These are phyloP conservation scores for Sylvietta virens DNA, from an alignment of 2,113 vertebrate genomes.

Conservation along the genomic window DNA sequence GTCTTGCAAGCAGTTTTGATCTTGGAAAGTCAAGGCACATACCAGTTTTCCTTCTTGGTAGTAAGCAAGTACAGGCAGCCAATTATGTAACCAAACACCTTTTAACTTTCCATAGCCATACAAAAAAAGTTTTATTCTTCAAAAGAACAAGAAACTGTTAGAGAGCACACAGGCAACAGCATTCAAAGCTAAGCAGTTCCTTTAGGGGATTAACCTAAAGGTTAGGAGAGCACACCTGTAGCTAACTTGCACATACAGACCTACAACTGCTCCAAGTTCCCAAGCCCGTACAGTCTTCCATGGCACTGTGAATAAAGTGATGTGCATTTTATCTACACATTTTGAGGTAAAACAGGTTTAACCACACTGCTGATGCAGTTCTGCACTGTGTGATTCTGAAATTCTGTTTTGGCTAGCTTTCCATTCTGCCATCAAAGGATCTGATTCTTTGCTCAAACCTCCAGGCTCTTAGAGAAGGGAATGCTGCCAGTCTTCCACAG, in stretches of 20 bases:
- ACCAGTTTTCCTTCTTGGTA: neutral
- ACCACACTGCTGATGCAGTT: neutral
- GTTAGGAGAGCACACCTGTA: neutral
- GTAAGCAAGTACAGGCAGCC: neutral
- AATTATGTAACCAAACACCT: neutral
- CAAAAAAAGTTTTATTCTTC: neutral
- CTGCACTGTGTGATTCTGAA: neutral
- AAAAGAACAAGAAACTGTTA: neutral
- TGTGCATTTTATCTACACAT: neutral
- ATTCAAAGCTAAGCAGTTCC: neutral
- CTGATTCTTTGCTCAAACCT: neutral
- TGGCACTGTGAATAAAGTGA: neutral
- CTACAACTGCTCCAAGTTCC: neutral
- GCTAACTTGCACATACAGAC: neutral
- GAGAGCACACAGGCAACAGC: neutral
- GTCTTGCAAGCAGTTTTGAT: neutral
- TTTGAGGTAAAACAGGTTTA: neutral
- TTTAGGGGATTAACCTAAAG: neutral
- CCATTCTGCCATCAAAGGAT: neutral
- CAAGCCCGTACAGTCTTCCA: neutral
- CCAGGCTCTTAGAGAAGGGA: neutral
- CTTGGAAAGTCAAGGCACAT: neutral
- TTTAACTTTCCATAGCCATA: neutral
- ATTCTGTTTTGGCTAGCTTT: neutral
- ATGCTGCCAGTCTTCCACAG: neutral